Percentiles rank a stretch among this genome's conserved stretches.
phyloP scores from a whole-genome alignment of 2,888 invertebrate species.

The Acleris laterana region DNA sequence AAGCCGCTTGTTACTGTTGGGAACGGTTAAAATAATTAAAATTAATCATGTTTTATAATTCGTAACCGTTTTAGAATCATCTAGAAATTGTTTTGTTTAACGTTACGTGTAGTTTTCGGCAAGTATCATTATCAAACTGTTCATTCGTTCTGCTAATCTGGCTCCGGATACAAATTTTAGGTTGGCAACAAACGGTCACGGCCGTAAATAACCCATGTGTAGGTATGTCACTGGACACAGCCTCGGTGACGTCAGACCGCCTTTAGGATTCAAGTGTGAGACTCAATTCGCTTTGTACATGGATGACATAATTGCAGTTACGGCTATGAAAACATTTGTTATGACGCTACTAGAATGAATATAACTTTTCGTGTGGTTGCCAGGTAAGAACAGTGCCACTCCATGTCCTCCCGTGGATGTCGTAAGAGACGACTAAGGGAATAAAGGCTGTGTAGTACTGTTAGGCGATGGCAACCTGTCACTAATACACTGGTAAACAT shows the following conservation, averaged over 20 bases:
- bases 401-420: no score
- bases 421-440: no score
- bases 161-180: constrained; percentile 57
- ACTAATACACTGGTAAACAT: no score
- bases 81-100: not conserved
- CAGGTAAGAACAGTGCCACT: no score
- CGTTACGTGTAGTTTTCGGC: not conserved
- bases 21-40: constrained; percentile 7
- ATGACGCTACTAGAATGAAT: no score
- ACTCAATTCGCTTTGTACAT: not conserved
- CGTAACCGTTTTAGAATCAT: not conserved
- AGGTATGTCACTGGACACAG: constrained; percentile 63
- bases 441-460: no score
- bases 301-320: not conserved
- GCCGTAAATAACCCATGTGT: constrained; percentile 76
- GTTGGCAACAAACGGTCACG: constrained; percentile 61
- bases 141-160: constrained; percentile 66
- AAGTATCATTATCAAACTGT: constrained; percentile 53
- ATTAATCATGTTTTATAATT: not conserved
- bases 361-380: no score
- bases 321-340: constrained; percentile 2
- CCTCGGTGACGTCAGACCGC: constrained; percentile 50
- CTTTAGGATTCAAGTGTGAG: constrained; percentile 30
- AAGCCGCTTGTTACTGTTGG: constrained; percentile 1
- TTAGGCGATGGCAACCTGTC: no score